Conservation (phyloP, 2,888 invertebrate genomes). For the Leptopilina syphax region DNA sequence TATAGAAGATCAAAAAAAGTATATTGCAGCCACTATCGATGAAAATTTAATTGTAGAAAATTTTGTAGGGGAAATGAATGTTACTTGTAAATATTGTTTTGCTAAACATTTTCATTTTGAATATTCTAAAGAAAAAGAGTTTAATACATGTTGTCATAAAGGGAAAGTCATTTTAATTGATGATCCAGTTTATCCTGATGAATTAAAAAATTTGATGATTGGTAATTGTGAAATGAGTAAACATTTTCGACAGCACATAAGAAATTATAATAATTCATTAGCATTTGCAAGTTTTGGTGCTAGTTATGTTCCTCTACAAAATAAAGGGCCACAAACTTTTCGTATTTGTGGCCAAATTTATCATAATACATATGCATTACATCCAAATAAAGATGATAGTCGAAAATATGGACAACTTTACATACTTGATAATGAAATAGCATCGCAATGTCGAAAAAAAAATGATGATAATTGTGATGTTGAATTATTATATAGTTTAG, state of each 20-base stretch:
- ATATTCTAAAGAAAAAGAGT: background rate
- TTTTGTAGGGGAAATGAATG: no score
- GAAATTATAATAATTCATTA: constrained; percentile 22
- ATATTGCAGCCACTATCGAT: no score
- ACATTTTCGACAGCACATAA: background rate
- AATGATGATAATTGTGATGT: background rate
- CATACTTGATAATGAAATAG: constrained; percentile 37
- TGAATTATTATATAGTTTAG: background rate
- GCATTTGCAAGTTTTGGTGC: constrained; percentile 43
- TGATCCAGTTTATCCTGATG: background rate
- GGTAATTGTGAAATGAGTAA: background rate
- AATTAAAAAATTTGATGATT: background rate
- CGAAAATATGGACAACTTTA: constrained; percentile 38
- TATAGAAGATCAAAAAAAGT: background rate
- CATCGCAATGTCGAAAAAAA: constrained; percentile 36
- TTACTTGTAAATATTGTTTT: no score
- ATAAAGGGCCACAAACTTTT: constrained; percentile 10
- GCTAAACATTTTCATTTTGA: constrained; percentile 27
- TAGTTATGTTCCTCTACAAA: background rate
- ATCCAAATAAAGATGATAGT: constrained; percentile 1
- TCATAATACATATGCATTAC: constrained; percentile 27
- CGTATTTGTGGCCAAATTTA: constrained; percentile 41
- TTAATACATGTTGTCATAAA: background rate
- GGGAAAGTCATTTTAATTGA: background rate
- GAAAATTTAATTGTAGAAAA: no score